These are phyloP conservation scores for Apeira syringaria DNA, from an alignment of 2,888 invertebrate species.

Conservation along the genomic window DNA sequence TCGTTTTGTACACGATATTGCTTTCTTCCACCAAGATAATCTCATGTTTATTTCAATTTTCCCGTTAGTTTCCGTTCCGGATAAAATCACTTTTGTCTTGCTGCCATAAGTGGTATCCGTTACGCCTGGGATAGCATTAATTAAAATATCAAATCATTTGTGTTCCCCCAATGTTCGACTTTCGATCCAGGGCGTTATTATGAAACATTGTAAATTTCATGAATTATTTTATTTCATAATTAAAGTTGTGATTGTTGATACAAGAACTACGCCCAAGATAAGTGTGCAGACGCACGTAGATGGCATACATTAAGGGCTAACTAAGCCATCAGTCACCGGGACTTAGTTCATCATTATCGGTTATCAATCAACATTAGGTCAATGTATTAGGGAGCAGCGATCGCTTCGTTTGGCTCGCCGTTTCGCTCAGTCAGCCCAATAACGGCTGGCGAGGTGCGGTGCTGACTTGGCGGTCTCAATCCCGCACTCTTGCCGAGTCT, in stretches of 20 bases:
- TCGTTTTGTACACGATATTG: conserved; percentile 10
- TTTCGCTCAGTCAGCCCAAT: conserved; percentile 64
- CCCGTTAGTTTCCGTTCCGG: conserved; percentile 20
- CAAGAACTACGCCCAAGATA: conserved; percentile 17
- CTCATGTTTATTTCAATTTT: conserved; percentile 13
- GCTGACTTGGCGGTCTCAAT: conserved; percentile 60
- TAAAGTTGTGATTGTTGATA: conserved; percentile 19
- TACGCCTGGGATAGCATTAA: conserved; percentile 33
- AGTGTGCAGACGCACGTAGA: conserved; percentile 21
- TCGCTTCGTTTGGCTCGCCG: conserved; percentile 31
- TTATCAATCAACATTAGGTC: conserved; percentile 61
- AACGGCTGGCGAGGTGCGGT: conserved; percentile 56
- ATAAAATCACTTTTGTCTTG: conserved; percentile 22
- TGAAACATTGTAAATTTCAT: too few relatives aligned
- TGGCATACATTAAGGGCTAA: conserved; percentile 24
- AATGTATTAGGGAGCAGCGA: conserved; percentile 55
- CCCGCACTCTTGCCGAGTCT: conserved; percentile 50
- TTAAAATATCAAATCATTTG: conserved; percentile 38
- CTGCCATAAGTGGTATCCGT: conserved; percentile 35
- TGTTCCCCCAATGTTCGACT: conserved; percentile 25
- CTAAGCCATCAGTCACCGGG: conserved; percentile 25
- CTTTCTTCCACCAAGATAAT: conserved; percentile 10
- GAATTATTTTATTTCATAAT: too few relatives aligned
- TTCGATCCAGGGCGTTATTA: conserved; percentile 27
- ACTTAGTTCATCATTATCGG: conserved; percentile 49